Percentiles rank a stretch among this genome's conserved stretches.
Conservation (phyloP, 2,797 vertebrate genomes). For the Sebastes flavidus region DNA sequence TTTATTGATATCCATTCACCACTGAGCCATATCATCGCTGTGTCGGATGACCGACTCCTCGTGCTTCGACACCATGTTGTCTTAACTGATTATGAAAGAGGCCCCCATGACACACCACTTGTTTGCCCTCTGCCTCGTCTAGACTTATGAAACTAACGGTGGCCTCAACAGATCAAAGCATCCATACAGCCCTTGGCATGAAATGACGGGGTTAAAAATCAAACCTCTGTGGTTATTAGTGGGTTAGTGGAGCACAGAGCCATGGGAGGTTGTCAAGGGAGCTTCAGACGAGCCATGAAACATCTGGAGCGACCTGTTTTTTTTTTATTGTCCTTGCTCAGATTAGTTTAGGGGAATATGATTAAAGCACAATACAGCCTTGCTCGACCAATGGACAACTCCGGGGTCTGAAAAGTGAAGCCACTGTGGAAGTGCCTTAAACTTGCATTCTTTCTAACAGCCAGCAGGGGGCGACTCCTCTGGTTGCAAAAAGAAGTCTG, state of each 20-base stretch:
- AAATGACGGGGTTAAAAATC: slow-evolving; percentile 29
- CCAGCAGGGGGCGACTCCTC: too few species aligned
- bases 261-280: not conserved
- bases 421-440: rapidly evolving
- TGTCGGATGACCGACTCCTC: slow-evolving; percentile 9
- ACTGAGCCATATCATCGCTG: slow-evolving; percentile 12
- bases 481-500: too few species aligned
- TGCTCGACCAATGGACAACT: too few species aligned
- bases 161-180: slow-evolving; percentile 46
- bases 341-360: not conserved
- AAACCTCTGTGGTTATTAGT: slow-evolving; percentile 42
- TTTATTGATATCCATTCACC: slow-evolving; percentile 22
- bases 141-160: slow-evolving; percentile 40
- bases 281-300: not conserved
- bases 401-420: too few species aligned
- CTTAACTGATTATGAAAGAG: slow-evolving; percentile 57
- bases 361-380: not conserved
- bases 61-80: slow-evolving; percentile 29
- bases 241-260: slow-evolving; percentile 45
- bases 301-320: slow-evolving; percentile 4
- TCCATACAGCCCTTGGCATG: slow-evolving; percentile 7
- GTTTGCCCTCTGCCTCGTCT: slow-evolving; percentile 59
- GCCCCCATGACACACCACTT: slow-evolving; percentile 46
- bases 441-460: too few species aligned
- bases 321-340: not conserved